A percentile compares a stretch with the other conserved stretches of the same genome.
These are phyloP conservation scores for Atta cephalotes DNA, from an alignment of 1,140 invertebrate genomes.

Conservation along the genomic window DNA sequence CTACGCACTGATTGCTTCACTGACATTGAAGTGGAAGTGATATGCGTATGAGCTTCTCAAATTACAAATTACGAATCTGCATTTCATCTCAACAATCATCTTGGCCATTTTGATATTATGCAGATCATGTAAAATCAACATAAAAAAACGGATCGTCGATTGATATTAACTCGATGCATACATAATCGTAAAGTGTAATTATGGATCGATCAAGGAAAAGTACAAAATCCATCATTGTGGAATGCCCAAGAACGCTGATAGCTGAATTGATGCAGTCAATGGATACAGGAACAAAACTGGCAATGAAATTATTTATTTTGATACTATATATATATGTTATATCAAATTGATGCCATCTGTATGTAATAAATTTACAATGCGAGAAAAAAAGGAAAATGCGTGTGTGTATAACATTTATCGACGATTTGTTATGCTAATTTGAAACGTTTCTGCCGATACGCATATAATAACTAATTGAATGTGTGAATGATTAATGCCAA, in stretches of 20 bases:
- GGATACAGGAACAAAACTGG: conserved; percentile 45
- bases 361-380: conserved; percentile 33
- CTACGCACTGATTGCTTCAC: neutral
- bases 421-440: conserved; percentile 31
- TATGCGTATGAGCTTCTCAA: conserved; percentile 48
- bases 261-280: conserved; percentile 50
- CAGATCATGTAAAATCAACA: conserved; percentile 1
- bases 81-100: conserved; percentile 15
- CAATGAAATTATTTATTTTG: conserved; percentile 56
- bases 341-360: conserved; percentile 50
- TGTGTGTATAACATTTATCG: neutral
- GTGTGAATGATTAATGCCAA: conserved; percentile 29
- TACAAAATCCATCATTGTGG: conserved; percentile 51
- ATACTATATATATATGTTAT: conserved; percentile 58
- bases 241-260: conserved; percentile 41
- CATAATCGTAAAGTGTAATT: conserved; percentile 9
- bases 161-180: conserved; percentile 2
- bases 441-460: conserved; percentile 31
- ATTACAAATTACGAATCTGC: conserved; percentile 37
- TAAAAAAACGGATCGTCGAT: conserved; percentile 27
- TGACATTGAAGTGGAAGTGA: conserved; percentile 5
- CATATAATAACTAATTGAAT: conserved; percentile 6
- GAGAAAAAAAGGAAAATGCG: neutral
- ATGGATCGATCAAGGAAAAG: conserved; percentile 5
- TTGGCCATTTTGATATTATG: conserved; percentile 14